Percentiles rank a stretch among this genome's conserved stretches.
These are phyloP conservation scores for Caloenas nicobarica DNA, from an alignment of 2,113 vertebrate species.

Conservation along the genomic window DNA sequence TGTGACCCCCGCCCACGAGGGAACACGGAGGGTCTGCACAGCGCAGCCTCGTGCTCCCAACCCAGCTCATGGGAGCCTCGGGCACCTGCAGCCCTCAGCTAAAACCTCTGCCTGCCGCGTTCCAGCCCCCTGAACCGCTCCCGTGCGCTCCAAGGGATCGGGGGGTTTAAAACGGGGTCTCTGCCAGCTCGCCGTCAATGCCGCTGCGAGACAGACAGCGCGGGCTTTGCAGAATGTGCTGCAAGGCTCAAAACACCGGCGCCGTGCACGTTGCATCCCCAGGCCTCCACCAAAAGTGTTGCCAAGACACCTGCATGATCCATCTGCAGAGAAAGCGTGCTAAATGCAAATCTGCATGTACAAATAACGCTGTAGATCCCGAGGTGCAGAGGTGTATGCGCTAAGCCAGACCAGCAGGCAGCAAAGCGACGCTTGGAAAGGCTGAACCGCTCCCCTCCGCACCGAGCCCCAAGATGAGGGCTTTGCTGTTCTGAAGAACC, in stretches of 20 bases:
- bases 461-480: fast-evolving
- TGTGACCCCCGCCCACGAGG: too few species aligned
- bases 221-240: neutral
- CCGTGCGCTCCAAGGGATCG: too few species aligned
- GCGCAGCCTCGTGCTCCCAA: too few species aligned
- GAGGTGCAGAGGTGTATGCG: neutral
- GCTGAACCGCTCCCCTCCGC: fast-evolving
- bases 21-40: too few species aligned
- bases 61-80: too few species aligned
- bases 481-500: neutral
- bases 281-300: neutral
- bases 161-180: fast-evolving
- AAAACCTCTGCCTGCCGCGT: neutral
- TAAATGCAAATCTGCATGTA: fast-evolving
- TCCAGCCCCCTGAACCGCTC: too few species aligned
- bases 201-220: neutral
- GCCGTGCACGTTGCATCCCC: neutral
- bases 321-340: neutral
- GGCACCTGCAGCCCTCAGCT: too few species aligned
- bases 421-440: neutral
- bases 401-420: neutral
- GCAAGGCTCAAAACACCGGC: neutral
- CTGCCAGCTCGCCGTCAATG: too few species aligned
- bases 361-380: fast-evolving
- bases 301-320: neutral